A percentile compares a stretch with the other conserved stretches of the same genome.
Evolutionary conservation across 2,888 invertebrate species (phyloP).

Genomic region (Drosophila maculinotata): DNA sequence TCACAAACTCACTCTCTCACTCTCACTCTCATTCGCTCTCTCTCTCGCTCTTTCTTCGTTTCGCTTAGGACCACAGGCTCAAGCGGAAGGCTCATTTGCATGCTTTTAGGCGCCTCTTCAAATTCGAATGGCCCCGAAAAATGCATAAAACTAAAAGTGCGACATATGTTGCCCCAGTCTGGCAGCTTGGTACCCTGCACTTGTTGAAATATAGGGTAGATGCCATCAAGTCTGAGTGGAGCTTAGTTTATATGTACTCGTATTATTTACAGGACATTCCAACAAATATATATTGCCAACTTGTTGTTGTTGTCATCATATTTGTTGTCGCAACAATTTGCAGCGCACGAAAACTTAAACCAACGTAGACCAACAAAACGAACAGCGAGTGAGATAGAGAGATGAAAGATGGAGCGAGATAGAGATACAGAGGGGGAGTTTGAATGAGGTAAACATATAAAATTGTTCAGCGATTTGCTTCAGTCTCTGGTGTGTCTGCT

Average conservation of each 20-base stretch:
- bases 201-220: slow-evolving; percentile 1
- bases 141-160: slow-evolving; percentile 53
- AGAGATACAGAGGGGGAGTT: too few species aligned
- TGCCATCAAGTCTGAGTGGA: not conserved
- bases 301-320: slow-evolving; percentile 13
- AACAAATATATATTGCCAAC: not conserved
- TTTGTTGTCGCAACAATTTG: slow-evolving; percentile 19
- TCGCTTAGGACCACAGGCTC: slow-evolving; percentile 1
- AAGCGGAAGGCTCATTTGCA: slow-evolving; percentile 61
- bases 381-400: not conserved
- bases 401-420: not conserved
- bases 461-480: slow-evolving; percentile 29
- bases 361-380: slow-evolving; percentile 2
- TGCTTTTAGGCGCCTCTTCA: slow-evolving; percentile 61
- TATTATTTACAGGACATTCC: slow-evolving; percentile 32
- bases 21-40: not conserved
- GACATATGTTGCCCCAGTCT: slow-evolving; percentile 51
- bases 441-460: slow-evolving; percentile 14
- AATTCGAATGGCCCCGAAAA: slow-evolving; percentile 27
- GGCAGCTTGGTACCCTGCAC: slow-evolving; percentile 3
- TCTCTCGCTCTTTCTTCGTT: not conserved
- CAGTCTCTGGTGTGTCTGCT: slow-evolving; percentile 41
- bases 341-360: slow-evolving; percentile 27
- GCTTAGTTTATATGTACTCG: not conserved
- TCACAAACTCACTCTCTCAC: not conserved